Base-by-base conservation (phyloP, 2,888 invertebrate species). In the Ichneumoninae sp. region DNA sequence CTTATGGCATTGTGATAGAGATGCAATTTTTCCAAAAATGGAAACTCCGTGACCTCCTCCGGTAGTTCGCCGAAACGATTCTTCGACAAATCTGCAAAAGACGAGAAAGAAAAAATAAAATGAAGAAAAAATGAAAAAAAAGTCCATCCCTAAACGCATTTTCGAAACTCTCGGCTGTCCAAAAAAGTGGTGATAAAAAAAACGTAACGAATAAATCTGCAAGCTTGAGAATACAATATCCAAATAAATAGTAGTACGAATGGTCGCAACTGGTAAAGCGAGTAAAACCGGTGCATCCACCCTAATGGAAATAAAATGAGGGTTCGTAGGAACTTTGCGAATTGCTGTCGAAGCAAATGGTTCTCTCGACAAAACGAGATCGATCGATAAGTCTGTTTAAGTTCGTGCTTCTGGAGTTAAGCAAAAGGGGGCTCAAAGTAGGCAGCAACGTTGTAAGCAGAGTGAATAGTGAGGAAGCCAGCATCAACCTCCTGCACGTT, bases 1-100 rank as follows among this genome's bases (percentile, higher is more conserved):
- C 97, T 96, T 92, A 99, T 97, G 88, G 97, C 96, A 95, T 99
- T 99, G 95, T 98, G 98, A 94, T 98, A 98, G 89, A 98, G 95
- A 90, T 97, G 95, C 88, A 99, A 95, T 91, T 97, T 97, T 95
- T 99, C 98, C 94, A 98, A 95, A 94, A 97, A 98, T 89, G 96
- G 95, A 94, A 97, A 98, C 86, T 97, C 96, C 86, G 98, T 98
- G 87, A 99, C 95, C 95, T 98, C 98, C 92, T 96, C 96, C 79
- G 99, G 99, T 91, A 99, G 94, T 94, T 98, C 98, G 93, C 96
- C 96, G 94, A 99, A 97, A 89, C 98, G 96, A 94, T 98, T 98
- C 93, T 97, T 96, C 68, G 97, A 97, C 89, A 98, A 94, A 95
- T 97, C 98, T 97, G 95, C 87, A 95, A 95, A 86, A 93, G 91